Evolutionary conservation across 2,113 vertebrate genomes (phyloP).

Genomic region (Ellobius talpinus): DNA sequence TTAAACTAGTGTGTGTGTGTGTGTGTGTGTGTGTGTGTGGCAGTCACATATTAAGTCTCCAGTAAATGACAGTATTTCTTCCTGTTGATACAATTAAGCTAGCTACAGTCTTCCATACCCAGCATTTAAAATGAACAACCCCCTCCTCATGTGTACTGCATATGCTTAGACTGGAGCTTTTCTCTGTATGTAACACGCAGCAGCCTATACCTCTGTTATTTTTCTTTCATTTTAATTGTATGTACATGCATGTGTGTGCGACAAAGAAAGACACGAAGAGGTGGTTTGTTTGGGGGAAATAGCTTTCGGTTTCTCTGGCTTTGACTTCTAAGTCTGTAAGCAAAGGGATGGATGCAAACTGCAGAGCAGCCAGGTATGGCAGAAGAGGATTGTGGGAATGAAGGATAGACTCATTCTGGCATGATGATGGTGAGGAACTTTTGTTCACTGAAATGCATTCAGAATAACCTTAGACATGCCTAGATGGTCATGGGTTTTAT

Average conservation of each 20-base stretch:
- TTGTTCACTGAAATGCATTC: constrained; percentile 80
- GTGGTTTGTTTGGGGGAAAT: not conserved
- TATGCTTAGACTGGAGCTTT: not conserved
- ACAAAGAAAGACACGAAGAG: not conserved
- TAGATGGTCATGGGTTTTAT: constrained; percentile 83
- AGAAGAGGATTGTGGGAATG: not conserved
- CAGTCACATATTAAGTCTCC: not conserved
- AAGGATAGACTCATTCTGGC: constrained; percentile 71
- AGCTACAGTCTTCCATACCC: not conserved
- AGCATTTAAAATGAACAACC: not conserved
- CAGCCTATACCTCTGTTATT: not conserved
- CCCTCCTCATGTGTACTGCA: too few relatives aligned
- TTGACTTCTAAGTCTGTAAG: not conserved
- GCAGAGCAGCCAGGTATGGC: not conserved
- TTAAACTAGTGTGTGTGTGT: not conserved
- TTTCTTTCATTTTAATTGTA: not conserved
- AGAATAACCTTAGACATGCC: constrained; percentile 85
- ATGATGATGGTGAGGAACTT: constrained; percentile 75
- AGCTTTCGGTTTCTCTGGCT: not conserved
- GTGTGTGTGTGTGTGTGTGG: not conserved
- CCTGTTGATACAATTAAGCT: constrained; percentile 1
- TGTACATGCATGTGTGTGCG: not conserved
- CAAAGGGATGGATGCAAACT: not conserved
- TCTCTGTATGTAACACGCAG: not conserved
- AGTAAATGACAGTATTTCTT: not conserved